Percentiles rank a stretch among this genome's conserved stretches.
Evolutionary conservation across 2,113 vertebrate genomes (phyloP).

Genomic region (Lophius piscatorius): DNA sequence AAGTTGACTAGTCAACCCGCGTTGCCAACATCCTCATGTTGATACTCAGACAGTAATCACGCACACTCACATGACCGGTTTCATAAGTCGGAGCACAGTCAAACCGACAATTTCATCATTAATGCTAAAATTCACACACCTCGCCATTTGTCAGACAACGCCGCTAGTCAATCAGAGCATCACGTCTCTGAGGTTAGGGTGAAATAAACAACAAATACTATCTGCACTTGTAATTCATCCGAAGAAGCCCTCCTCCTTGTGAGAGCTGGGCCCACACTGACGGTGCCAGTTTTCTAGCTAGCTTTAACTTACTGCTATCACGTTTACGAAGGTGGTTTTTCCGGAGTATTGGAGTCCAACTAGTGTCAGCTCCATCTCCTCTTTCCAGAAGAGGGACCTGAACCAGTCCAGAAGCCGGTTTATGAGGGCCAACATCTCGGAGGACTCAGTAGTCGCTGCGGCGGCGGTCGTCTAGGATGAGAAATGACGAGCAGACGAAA

Average conservation of each 20-base stretch:
- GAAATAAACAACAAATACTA: too few relatives aligned
- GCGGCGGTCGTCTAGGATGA: slow-evolving; percentile 18
- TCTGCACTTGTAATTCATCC: too few relatives aligned
- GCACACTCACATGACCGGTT: slow-evolving; percentile 57
- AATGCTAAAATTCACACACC: slow-evolving; percentile 1
- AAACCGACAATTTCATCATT: slow-evolving; percentile 44
- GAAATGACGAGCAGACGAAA: slow-evolving; percentile 17
- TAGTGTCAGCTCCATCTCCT: slow-evolving; percentile 90
- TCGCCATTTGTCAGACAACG: neutral
- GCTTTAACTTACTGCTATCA: slow-evolving; percentile 81
- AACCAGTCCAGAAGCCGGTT: slow-evolving; percentile 89
- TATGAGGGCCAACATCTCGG: slow-evolving; percentile 85
- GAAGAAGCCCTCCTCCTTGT: slow-evolving; percentile 26
- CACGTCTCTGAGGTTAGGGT: accelerated
- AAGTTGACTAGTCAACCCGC: neutral
- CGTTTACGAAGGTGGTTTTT: slow-evolving; percentile 90
- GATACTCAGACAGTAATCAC: slow-evolving; percentile 57
- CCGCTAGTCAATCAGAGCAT: too few relatives aligned
- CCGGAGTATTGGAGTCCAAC: slow-evolving; percentile 90
- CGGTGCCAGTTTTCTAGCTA: slow-evolving; percentile 25
- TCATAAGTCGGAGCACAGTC: slow-evolving; percentile 32
- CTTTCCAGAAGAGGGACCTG: slow-evolving; percentile 88
- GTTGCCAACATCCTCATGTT: slow-evolving; percentile 32
- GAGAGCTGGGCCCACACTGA: slow-evolving; percentile 51
- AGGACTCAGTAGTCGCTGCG: slow-evolving; percentile 40